Evolutionary conservation across 2,888 invertebrate species (phyloP).

Genomic region (Machimus atricapillus): DNA sequence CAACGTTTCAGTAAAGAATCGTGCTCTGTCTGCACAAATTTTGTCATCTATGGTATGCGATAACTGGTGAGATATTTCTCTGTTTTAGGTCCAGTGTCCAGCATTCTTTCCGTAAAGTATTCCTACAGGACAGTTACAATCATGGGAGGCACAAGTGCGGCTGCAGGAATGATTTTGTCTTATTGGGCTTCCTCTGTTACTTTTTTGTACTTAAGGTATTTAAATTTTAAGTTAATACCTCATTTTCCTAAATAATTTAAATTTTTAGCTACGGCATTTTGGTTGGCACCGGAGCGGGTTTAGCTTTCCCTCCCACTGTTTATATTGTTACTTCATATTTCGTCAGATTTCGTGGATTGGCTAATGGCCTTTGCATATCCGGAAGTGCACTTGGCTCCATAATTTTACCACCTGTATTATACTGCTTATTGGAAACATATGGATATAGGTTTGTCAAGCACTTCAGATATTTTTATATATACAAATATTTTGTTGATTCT

Average conservation of each 20-base stretch:
- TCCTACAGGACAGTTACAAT: conserved; percentile 84
- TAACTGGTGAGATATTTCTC: conserved; percentile 39
- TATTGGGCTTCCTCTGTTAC: conserved; percentile 81
- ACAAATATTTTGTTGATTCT: not conserved
- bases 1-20: conserved; percentile 35
- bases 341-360: conserved; percentile 77
- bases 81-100: conserved; percentile 79
- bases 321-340: conserved; percentile 91
- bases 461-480: not conserved
- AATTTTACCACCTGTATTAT: conserved; percentile 79
- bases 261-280: conserved; percentile 76
- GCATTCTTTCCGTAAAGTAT: conserved; percentile 82
- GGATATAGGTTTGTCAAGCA: conserved; percentile 72
- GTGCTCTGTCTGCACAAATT: conserved; percentile 34
- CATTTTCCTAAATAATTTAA: not conserved
- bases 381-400: conserved; percentile 88
- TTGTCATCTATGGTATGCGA: conserved; percentile 42
- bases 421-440: conserved; percentile 74
- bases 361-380: conserved; percentile 88
- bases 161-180: conserved; percentile 83
- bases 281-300: conserved; percentile 83
- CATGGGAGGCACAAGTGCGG: conserved; percentile 81
- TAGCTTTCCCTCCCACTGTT: conserved; percentile 88
- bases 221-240: conserved; percentile 23
- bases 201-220: conserved; percentile 80